Percentiles rank a stretch among this genome's conserved stretches.
Conservation (phyloP, 2,797 vertebrate genomes). For the Naso thynnoides region DNA sequence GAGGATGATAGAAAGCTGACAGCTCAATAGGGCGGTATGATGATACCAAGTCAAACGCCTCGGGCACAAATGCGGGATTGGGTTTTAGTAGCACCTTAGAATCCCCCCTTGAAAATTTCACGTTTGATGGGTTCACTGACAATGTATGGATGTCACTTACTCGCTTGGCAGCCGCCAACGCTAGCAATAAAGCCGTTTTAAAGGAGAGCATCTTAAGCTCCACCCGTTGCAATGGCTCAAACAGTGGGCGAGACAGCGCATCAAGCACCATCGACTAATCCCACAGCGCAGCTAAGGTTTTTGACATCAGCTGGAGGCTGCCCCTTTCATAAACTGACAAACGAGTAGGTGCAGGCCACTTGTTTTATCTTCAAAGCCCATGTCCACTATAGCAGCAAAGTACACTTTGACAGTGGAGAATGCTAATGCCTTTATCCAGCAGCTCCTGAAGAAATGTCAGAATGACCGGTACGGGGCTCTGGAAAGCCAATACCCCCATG, state of each 20-base stretch:
- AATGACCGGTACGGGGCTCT: too few relatives aligned
- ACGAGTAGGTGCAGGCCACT: too few relatives aligned
- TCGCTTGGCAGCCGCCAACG: background rate
- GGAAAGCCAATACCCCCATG: background rate
- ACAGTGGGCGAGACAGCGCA: background rate
- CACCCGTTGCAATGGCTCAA: background rate
- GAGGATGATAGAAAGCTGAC: too few relatives aligned
- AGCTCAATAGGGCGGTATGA: too few relatives aligned
- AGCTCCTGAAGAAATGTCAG: background rate
- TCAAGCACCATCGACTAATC: slow-evolving; percentile 2
- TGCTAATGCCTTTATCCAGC: background rate
- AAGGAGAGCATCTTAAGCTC: background rate
- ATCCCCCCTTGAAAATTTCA: too few relatives aligned
- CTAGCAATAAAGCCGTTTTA: background rate
- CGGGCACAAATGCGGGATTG: too few relatives aligned
- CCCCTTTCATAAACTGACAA: background rate
- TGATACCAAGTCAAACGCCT: too few relatives aligned
- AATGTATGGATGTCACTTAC: too few relatives aligned
- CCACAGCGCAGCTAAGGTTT: background rate
- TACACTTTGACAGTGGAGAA: slow-evolving; percentile 19
- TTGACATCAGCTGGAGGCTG: background rate
- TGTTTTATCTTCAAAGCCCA: too few relatives aligned
- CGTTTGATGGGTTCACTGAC: too few relatives aligned
- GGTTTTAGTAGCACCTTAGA: too few relatives aligned
- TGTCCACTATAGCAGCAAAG: too few relatives aligned